phyloP scores from a whole-genome alignment of 2,888 invertebrate genomes.

The Frankliniella intonsa region DNA sequence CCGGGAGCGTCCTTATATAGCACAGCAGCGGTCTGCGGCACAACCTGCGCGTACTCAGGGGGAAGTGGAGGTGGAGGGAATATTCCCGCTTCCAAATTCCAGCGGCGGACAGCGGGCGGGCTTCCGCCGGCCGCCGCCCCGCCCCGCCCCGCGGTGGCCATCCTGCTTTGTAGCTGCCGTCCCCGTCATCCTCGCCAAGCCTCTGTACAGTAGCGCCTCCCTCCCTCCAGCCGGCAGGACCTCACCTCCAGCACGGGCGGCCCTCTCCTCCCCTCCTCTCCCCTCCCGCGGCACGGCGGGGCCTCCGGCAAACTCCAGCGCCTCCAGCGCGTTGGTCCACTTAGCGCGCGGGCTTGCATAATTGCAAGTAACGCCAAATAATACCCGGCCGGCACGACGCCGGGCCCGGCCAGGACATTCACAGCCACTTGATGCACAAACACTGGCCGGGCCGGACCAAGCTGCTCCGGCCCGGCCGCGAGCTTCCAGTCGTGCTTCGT shows the following conservation, averaged over 20 bases:
- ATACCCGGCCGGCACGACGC: neutral
- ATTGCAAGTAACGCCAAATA: conserved; percentile 10
- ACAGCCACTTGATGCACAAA: conserved; percentile 10
- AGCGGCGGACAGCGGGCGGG: neutral
- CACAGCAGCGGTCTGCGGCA: neutral
- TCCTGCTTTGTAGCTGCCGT: neutral
- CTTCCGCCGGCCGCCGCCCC: neutral
- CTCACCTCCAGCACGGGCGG: neutral
- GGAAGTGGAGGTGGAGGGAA: neutral
- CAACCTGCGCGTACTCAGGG: neutral
- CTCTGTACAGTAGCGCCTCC: neutral
- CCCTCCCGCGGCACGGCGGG: neutral
- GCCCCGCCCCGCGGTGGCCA: neutral
- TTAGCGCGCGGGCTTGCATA: neutral
- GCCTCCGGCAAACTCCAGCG: neutral
- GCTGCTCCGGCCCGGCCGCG: neutral
- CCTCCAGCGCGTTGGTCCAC: neutral
- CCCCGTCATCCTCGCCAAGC: neutral
- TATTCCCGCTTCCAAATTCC: neutral
- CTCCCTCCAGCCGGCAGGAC: neutral
- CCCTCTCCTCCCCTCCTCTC: too few species aligned
- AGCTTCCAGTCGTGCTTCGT: neutral
- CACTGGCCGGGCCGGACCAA: neutral
- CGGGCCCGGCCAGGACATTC: neutral
- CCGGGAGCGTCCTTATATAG: neutral